phyloP scores from a whole-genome alignment of 2,797 vertebrate species.

The Cetoscarus ocellatus region DNA sequence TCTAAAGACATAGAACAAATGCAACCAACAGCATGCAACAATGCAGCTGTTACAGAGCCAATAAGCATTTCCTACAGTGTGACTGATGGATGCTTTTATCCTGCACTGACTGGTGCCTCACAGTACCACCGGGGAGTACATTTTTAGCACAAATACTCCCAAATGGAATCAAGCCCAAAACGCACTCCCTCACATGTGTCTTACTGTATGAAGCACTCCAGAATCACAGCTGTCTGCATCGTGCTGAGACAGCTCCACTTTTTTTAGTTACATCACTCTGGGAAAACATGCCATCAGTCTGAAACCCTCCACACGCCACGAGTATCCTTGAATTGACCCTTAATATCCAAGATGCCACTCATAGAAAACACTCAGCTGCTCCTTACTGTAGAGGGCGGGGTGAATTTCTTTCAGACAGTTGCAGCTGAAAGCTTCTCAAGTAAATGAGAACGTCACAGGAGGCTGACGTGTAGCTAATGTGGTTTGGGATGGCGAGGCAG shows the following conservation, averaged over 20 bases:
- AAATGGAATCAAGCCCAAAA: conserved; percentile 32
- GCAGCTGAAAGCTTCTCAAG: conserved; percentile 32
- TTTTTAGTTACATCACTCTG: conserved; percentile 45
- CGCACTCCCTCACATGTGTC: conserved; percentile 15
- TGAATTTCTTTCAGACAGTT: conserved; percentile 16
- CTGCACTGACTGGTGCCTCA: conserved; percentile 33
- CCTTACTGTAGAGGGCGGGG: conserved; percentile 7
- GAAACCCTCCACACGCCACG: not conserved
- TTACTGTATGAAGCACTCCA: conserved; percentile 29
- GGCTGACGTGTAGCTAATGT: conserved; percentile 14
- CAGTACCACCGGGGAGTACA: conserved; percentile 32
- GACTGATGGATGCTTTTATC: conserved; percentile 21
- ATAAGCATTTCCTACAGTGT: conserved; percentile 2
- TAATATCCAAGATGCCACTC: conserved; percentile 33
- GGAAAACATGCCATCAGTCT: conserved; percentile 35
- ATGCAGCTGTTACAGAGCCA: not conserved
- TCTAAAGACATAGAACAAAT: not conserved
- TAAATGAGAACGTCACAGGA: conserved; percentile 29
- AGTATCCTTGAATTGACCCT: conserved; percentile 63
- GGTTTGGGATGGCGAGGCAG: conserved; percentile 7
- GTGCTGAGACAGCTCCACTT: conserved; percentile 54
- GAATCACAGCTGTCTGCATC: conserved; percentile 42
- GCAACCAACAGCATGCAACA: not conserved
- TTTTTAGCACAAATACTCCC: conserved; percentile 43
- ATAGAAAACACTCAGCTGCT: conserved; percentile 27